Conservation (phyloP, 2,888 invertebrate genomes). For the Drosophila demipolita region DNA sequence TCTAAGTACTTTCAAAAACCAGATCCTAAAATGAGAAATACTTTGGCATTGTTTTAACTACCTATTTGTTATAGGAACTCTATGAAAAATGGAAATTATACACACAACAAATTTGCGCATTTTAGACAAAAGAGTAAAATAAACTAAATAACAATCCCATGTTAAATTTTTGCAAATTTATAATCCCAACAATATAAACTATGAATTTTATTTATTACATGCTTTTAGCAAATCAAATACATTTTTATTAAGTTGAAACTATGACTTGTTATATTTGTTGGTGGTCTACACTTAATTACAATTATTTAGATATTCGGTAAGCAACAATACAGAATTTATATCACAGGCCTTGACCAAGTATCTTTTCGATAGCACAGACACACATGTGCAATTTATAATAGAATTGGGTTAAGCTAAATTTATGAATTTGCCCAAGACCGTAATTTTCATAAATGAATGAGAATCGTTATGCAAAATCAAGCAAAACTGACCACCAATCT, state of each 20-base stretch:
- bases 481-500: constrained; percentile 11
- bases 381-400: background rate
- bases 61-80: background rate
- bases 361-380: background rate
- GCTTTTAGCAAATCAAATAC: background rate
- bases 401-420: background rate
- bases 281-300: background rate
- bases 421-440: background rate
- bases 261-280: background rate
- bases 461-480: constrained; percentile 5
- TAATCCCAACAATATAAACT: background rate
- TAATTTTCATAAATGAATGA: constrained; percentile 6
- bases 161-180: background rate
- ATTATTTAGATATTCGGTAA: background rate
- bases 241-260: background rate
- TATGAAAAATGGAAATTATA: background rate
- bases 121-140: background rate
- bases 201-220: background rate
- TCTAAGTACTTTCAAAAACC: background rate
- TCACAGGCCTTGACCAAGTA: background rate
- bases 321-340: background rate
- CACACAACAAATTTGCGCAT: background rate
- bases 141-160: background rate
- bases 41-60: background rate
- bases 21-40: background rate